phyloP scores from a whole-genome alignment of 2,113 vertebrate genomes.

The Mellivora capensis region DNA sequence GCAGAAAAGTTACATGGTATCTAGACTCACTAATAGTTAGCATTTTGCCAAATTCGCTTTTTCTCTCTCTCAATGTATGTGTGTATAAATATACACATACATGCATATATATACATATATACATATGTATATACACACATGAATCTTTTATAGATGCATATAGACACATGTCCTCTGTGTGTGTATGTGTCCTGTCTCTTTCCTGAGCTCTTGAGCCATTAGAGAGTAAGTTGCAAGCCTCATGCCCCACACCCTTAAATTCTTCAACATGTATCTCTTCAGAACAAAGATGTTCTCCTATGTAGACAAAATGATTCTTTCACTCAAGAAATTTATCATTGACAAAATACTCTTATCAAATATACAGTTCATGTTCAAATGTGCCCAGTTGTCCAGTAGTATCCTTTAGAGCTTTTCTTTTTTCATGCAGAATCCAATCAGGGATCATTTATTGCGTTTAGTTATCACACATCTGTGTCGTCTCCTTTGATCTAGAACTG shows the following conservation, averaged over 20 bases:
- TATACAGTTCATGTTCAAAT: not conserved
- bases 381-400: not conserved
- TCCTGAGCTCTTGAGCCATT: not conserved
- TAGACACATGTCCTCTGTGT: not conserved
- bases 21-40: not conserved
- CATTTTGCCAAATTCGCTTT: not conserved
- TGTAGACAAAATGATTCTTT: not conserved
- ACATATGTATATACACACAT: not conserved
- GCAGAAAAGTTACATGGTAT: not conserved
- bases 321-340: not conserved
- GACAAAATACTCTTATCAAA: not conserved
- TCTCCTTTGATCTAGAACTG: not conserved
- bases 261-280: not conserved
- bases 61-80: not conserved
- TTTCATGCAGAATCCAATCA: not conserved
- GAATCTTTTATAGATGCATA: not conserved
- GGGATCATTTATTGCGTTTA: not conserved
- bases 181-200: not conserved
- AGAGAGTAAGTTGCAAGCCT: not conserved
- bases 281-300: not conserved
- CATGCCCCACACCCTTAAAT: not conserved
- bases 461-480: not conserved
- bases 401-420: not conserved
- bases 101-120: too few species aligned
- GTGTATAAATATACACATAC: not conserved